Conservation (phyloP, 1,140 invertebrate species). For the Penaeus indicus region DNA sequence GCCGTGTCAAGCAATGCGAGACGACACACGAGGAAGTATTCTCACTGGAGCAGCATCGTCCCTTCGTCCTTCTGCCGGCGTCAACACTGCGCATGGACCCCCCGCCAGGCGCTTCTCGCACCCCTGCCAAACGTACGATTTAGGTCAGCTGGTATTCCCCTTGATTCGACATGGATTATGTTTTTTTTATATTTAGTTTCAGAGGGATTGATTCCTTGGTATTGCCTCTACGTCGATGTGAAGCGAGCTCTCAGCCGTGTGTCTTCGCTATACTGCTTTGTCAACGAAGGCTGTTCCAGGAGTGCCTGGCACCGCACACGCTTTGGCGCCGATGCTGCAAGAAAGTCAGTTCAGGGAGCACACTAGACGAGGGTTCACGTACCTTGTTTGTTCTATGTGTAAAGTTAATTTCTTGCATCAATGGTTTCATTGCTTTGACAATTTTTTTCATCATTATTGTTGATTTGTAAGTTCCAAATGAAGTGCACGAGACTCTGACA, state of each 20-base stretch:
- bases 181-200: not conserved
- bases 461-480: slow-evolving; percentile 16
- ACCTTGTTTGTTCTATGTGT: slow-evolving; percentile 26
- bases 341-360: slow-evolving; percentile 34
- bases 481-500: slow-evolving; percentile 6
- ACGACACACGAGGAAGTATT: slow-evolving; percentile 34
- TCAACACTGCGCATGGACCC: slow-evolving; percentile 48
- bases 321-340: slow-evolving; percentile 7
- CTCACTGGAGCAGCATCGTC: slow-evolving; percentile 16
- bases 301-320: not conserved
- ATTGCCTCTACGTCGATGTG: no score
- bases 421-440: slow-evolving; percentile 49
- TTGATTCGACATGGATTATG: not conserved
- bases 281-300: not conserved
- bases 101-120: not conserved
- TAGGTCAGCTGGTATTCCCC: not conserved
- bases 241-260: not conserved
- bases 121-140: slow-evolving; percentile 8
- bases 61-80: slow-evolving; percentile 25
- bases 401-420: slow-evolving; percentile 24
- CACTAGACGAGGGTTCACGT: slow-evolving; percentile 18
- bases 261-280: not conserved
- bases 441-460: slow-evolving; percentile 23
- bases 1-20: slow-evolving; percentile 24
- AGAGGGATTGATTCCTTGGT: no score